phyloP scores from a whole-genome alignment of 1,140 invertebrate genomes.

The Zophobas atratus region DNA sequence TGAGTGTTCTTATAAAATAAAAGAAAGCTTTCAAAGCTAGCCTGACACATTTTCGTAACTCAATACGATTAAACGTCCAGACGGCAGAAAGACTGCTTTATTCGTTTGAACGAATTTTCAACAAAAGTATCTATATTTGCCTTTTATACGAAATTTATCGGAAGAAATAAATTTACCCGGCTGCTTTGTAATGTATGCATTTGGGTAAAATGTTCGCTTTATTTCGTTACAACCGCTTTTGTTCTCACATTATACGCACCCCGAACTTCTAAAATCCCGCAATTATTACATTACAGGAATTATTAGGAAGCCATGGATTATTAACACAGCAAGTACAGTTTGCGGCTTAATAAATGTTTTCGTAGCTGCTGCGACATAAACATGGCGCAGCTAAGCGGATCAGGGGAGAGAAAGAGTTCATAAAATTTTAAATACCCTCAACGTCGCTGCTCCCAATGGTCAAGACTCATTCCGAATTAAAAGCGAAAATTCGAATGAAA shows the following conservation, averaged over 20 bases:
- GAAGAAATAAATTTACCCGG: constrained; percentile 4
- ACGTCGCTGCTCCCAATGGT: too few species aligned
- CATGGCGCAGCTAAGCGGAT: too few species aligned
- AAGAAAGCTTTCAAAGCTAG: not conserved
- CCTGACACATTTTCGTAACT: not conserved
- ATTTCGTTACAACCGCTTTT: constrained; percentile 18
- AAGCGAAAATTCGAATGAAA: too few species aligned
- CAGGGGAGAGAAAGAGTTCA: too few species aligned
- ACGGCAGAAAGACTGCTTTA: not conserved
- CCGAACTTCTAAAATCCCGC: not conserved
- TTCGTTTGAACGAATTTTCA: not conserved
- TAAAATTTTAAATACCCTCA: too few species aligned
- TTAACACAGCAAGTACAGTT: too few species aligned
- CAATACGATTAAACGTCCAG: not conserved
- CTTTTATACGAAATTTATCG: constrained; percentile 32
- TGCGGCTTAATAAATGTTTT: too few species aligned
- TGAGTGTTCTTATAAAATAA: too few species aligned
- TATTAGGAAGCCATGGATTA: too few species aligned
- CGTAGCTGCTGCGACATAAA: too few species aligned
- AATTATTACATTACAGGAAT: not conserved
- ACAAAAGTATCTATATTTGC: constrained; percentile 14
- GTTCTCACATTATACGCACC: not conserved
- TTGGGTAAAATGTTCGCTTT: constrained; percentile 6
- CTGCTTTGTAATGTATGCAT: constrained; percentile 5
- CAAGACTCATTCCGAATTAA: too few species aligned